Percentiles rank a stretch among this genome's conserved stretches.
Evolutionary conservation across 1,140 invertebrate species (phyloP).

Genomic region (Protaetia brevitarsis): DNA sequence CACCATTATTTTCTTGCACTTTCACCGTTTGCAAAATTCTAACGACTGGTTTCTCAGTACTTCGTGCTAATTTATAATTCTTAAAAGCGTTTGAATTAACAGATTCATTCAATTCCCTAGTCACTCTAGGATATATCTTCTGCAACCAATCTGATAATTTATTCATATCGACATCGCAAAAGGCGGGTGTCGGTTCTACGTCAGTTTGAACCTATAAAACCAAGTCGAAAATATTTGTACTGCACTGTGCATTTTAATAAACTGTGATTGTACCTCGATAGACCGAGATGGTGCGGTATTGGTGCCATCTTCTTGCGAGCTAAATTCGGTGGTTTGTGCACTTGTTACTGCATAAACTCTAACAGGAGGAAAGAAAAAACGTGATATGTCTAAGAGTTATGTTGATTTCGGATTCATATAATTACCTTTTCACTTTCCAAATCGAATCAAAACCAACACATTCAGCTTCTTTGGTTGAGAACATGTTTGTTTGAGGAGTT

Average conservation of each 20-base stretch:
- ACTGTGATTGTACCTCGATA: slow-evolving; percentile 9
- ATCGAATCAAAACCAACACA: slow-evolving; percentile 45
- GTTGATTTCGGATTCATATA: too few relatives aligned
- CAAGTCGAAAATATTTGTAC: background rate
- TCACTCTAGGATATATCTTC: slow-evolving; percentile 40
- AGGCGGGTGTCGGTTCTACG: background rate
- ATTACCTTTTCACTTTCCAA: slow-evolving; percentile 45
- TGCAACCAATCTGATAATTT: slow-evolving; percentile 41
- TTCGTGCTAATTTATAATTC: slow-evolving; percentile 33
- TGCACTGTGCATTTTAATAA: background rate
- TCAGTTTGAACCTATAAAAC: slow-evolving; percentile 39
- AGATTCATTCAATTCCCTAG: slow-evolving; percentile 39
- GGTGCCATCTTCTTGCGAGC: background rate
- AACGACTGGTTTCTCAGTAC: slow-evolving; percentile 28
- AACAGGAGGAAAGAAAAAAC: slow-evolving; percentile 24
- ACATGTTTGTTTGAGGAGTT: slow-evolving; percentile 26
- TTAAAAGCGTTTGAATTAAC: slow-evolving; percentile 38
- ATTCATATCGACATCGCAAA: slow-evolving; percentile 38
- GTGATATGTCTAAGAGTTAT: background rate
- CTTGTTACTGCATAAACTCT: slow-evolving; percentile 35
- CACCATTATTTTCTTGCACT: slow-evolving; percentile 26
- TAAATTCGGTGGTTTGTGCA: slow-evolving; percentile 37
- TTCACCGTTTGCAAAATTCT: slow-evolving; percentile 35
- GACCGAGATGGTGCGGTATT: slow-evolving; percentile 10
- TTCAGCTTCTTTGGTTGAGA: slow-evolving; percentile 40